Percentiles rank a stretch among this genome's conserved stretches.
Evolutionary conservation across 1,140 invertebrate genomes (phyloP).

Genomic region (Aphidius ervi): DNA sequence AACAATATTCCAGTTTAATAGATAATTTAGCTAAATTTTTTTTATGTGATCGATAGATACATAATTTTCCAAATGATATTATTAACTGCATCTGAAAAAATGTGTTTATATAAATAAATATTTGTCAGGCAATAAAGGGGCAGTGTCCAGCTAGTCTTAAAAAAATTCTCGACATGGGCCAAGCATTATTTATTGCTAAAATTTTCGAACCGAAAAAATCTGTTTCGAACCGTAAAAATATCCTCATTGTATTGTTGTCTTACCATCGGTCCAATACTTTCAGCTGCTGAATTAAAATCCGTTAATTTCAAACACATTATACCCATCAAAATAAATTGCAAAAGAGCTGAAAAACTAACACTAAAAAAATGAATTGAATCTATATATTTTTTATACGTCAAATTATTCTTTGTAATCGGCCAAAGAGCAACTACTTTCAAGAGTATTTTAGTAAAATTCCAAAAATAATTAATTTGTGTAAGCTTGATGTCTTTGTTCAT

Average conservation of each 20-base stretch:
- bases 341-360: neutral
- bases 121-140: too few relatives aligned
- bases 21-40: neutral
- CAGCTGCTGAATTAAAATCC: slow-evolving; percentile 19
- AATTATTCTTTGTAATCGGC: neutral
- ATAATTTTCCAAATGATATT: slow-evolving; percentile 22
- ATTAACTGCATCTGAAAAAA: slow-evolving; percentile 19
- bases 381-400: neutral
- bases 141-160: too few relatives aligned
- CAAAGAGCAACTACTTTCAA: neutral
- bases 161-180: too few relatives aligned
- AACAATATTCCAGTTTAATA: slow-evolving; percentile 10
- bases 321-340: slow-evolving; percentile 12
- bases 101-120: too few relatives aligned
- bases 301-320: slow-evolving; percentile 13
- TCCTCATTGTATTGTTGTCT: neutral
- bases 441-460: slow-evolving; percentile 6
- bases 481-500: too few relatives aligned
- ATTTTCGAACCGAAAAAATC: too few relatives aligned
- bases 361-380: slow-evolving; percentile 11
- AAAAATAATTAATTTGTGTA: neutral
- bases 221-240: too few relatives aligned
- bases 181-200: too few relatives aligned
- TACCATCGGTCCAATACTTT: slow-evolving; percentile 23
- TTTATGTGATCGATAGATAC: slow-evolving; percentile 19